Conservation (phyloP, 2,888 invertebrate genomes). For the Agrotis segetum region DNA sequence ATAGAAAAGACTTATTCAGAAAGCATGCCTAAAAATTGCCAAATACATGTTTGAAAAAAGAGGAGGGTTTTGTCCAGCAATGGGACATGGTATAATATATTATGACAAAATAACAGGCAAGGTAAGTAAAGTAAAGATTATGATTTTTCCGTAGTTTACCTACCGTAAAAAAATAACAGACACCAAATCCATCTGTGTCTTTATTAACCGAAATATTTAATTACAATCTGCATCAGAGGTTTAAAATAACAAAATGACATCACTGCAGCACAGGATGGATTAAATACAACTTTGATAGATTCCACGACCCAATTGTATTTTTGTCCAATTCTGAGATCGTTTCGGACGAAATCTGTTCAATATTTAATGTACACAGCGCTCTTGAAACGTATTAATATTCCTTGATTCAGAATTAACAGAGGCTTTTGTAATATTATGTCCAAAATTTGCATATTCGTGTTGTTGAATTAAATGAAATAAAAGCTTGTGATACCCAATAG, state of each 20-base stretch:
- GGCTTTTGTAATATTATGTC: constrained; percentile 36
- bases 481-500: not conserved
- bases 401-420: constrained; percentile 32
- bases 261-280: not conserved
- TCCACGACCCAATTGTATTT: constrained; percentile 26
- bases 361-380: constrained; percentile 41
- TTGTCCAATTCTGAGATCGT: constrained; percentile 30
- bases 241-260: not conserved
- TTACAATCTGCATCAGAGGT: not conserved
- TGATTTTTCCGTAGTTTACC: not conserved
- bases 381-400: constrained; percentile 45
- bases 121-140: too few species aligned
- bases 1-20: not conserved
- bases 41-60: too few species aligned
- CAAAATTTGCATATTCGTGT: constrained; percentile 56
- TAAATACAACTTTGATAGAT: constrained; percentile 40
- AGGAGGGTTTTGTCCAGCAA: too few species aligned
- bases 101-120: too few species aligned
- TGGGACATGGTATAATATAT: too few species aligned
- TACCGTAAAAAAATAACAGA: not conserved
- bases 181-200: not conserved
- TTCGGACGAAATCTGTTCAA: constrained; percentile 19
- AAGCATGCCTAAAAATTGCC: too few species aligned
- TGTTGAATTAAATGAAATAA: constrained; percentile 49
- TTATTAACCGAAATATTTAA: not conserved